Evolutionary conservation across 2,113 vertebrate species (phyloP), one percentile per base, ranked within the genome.

Genomic region (Rhinichthys klamathensis): DNA sequence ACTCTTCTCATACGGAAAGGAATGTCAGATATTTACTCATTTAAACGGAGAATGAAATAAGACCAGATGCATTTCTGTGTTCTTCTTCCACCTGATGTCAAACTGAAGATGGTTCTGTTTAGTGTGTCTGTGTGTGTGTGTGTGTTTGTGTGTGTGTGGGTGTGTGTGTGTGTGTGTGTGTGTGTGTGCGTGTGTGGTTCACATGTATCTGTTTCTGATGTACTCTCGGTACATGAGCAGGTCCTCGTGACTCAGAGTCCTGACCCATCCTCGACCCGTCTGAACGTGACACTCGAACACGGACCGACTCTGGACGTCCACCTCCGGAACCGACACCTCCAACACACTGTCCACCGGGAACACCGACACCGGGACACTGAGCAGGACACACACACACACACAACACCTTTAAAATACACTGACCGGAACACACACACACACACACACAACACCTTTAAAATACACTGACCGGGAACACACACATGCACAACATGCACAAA

Each of bases 161-260:
- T 5, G 38, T 8, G 38, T 8, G 38, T 38, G 38, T 8, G 38
- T 7, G 35, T 7, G 38, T 1, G 38, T 7, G 38, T 41, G 38
- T 41, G 7, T 41, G 38, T 41, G 38, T 41, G 38, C 9, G 38
- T 41, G 41, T 41, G 41, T 41, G 41, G 7, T 16, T 92, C 89
- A 98, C 94, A 99, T 93, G 90, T 96, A 99, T 91, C 97, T 94
- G 92, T 98, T 99, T 89, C 94, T 94, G 91, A 98, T 94, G 87
- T 98, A 99, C 83, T 98, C 98, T 78, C 97, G 93, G 93, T 98
- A 98, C 91, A 96, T 94, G 73, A 96, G 82, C 61, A 95, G 90
- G 85, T 98, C 97, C 2, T 97, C 97, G 87, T 95, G 94, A 86
- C 95, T 94, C 25, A 96, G 91, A 0, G 92, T 88, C 89, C 96